Percentiles rank a stretch among this genome's conserved stretches.
Evolutionary conservation across 2,888 invertebrate species (phyloP).

Genomic region (Leucozona laternaria): DNA sequence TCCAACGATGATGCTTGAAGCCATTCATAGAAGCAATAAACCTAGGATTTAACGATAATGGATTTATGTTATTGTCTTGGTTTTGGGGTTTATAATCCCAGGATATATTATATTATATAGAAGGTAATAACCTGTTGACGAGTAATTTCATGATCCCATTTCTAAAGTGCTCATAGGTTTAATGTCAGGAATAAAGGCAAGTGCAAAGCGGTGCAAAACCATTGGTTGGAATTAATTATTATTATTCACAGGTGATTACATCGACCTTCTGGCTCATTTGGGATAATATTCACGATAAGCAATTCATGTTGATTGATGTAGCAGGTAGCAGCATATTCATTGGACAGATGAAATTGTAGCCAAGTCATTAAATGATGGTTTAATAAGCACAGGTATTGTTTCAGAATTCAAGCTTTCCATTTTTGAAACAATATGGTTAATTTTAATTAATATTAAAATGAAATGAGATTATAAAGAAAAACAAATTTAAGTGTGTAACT

Average conservation of each 20-base stretch:
- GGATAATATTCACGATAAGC: slow-evolving; percentile 36
- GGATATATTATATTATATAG: background rate
- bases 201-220: slow-evolving; percentile 16
- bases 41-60: slow-evolving; percentile 54
- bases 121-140: slow-evolving; percentile 59
- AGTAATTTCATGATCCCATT: slow-evolving; percentile 54
- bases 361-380: background rate
- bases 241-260: slow-evolving; percentile 58
- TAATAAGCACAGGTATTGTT: background rate
- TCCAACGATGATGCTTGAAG: slow-evolving; percentile 10
- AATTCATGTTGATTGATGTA: slow-evolving; percentile 37
- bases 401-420: no score
- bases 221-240: slow-evolving; percentile 56
- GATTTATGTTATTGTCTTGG: slow-evolving; percentile 55
- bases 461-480: no score
- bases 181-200: slow-evolving; percentile 17
- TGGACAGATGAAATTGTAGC: slow-evolving; percentile 8
- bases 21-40: slow-evolving; percentile 21
- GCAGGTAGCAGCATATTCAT: slow-evolving; percentile 27
- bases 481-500: no score
- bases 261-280: slow-evolving; percentile 34
- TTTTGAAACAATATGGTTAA: no score
- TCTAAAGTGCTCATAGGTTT: slow-evolving; percentile 30
- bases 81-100: slow-evolving; percentile 20
- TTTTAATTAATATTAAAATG: no score